phyloP scores from a whole-genome alignment of 2,888 invertebrate genomes.

The Phlogophora meticulosa region DNA sequence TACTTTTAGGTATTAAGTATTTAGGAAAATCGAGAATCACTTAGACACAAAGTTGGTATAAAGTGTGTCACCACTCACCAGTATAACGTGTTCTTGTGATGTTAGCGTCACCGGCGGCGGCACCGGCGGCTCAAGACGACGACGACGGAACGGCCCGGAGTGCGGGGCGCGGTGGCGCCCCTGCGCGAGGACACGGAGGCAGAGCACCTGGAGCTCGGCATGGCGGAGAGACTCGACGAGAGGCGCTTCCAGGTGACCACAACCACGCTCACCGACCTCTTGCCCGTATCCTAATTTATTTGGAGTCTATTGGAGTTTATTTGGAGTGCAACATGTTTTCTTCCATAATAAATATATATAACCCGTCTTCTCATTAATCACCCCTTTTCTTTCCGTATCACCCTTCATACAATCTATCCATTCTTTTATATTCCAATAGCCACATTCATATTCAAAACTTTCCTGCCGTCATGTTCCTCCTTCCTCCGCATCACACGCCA shows the following conservation, averaged over 20 bases:
- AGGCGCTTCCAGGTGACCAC: constrained; percentile 81
- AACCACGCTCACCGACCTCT: background rate
- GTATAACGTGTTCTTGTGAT: no score
- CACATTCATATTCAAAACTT: background rate
- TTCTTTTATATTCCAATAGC: background rate
- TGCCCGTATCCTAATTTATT: background rate
- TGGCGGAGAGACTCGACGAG: constrained; percentile 85
- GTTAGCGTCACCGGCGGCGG: constrained; percentile 76
- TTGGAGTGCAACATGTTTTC: background rate
- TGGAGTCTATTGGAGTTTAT: no score
- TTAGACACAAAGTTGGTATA: no score
- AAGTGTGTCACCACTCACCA: no score
- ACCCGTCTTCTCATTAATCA: no score
- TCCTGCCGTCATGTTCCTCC: background rate
- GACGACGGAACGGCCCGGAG: constrained; percentile 74
- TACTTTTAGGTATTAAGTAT: no score
- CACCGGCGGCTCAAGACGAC: constrained; percentile 83
- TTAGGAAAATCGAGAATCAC: no score
- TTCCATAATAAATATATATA: no score
- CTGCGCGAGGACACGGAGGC: constrained; percentile 77
- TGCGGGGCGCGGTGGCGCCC: constrained; percentile 60
- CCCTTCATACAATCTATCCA: no score
- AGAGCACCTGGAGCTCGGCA: constrained; percentile 83
- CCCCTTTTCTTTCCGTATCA: background rate
- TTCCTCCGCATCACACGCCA: background rate